Base-by-base conservation (phyloP, 1,140 invertebrate species). In the Pseudomyrmex gracilis region DNA sequence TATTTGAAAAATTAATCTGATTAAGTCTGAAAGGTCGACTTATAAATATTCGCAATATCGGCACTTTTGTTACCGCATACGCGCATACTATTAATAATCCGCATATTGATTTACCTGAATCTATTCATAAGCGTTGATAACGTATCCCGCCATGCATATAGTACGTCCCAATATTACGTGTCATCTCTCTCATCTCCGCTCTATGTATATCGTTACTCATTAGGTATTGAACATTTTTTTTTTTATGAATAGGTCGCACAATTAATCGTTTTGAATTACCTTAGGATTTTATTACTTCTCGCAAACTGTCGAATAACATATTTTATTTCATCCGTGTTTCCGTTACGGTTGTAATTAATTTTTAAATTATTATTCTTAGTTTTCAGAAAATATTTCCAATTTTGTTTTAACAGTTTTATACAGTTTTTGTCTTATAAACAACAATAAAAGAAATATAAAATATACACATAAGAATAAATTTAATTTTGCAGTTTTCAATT, bases 51-150 rank as follows among this genome's bases (percentile, higher is more conserved):
- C 20, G 20, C 76, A 13, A 34, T 70, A 70, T 80, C 66, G 76
- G 47, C 43, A 80, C 20, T 70, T 70, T 78, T 70, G 66, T 80
- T 80, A 70, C 58, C 43, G 43, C 45, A 49, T 24, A 80, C 43
- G 64, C 76, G 64, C 55, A 17, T 80, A 58, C 76, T 80, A 80
- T 80, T 80, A 80, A 80, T 80, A 80, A 80, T 70, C 53, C 22
- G 53, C 68, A 60, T 80, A 80, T 80, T 80, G 76, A 80, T 80
- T 60, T 80, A 71, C 76, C 66, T 80, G 76, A 80, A 71, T 80
- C 66, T 80, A 71, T 80, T 80, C 76, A 80, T 71, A 78, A 78
- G 45, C 76, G 34, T 58, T 78, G 76, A 70, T 78, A 80, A 71
- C 53, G 7, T 58, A 80, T 71, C 53, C 45, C 12, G 45, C 66